phyloP scores from a whole-genome alignment of 2,113 vertebrate species.

The Azemiops feae region DNA sequence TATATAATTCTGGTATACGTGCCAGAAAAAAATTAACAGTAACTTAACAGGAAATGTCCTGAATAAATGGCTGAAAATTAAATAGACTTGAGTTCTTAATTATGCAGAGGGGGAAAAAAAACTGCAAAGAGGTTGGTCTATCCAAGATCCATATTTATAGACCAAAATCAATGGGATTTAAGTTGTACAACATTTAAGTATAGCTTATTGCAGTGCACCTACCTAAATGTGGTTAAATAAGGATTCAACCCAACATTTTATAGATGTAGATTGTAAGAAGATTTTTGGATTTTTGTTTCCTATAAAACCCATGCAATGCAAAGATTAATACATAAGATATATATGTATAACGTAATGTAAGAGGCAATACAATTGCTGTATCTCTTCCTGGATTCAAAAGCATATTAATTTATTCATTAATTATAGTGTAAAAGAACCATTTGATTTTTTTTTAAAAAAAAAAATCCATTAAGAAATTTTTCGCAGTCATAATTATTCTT shows the following conservation, averaged over 20 bases:
- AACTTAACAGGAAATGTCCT: neutral
- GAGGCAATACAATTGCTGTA: slow-evolving; percentile 12
- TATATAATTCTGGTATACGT: neutral
- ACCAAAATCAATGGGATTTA: neutral
- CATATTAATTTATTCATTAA: slow-evolving; percentile 40
- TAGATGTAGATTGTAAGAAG: slow-evolving; percentile 24
- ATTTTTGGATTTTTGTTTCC: slow-evolving; percentile 8
- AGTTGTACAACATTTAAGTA: neutral
- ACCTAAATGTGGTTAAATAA: neutral
- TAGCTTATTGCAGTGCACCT: neutral
- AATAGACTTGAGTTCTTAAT: neutral
- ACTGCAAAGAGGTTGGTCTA: neutral
- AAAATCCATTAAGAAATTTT: slow-evolving; percentile 25
- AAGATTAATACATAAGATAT: neutral
- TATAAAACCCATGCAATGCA: neutral
- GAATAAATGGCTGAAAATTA: neutral
- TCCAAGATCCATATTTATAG: neutral
- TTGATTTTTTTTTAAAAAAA: slow-evolving; percentile 4
- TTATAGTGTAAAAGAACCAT: slow-evolving; percentile 39
- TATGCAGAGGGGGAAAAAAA: neutral
- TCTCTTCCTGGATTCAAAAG: slow-evolving; percentile 42
- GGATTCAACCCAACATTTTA: neutral
- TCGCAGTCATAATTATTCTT: slow-evolving; percentile 39
- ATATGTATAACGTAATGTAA: neutral
- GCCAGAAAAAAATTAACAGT: neutral